Evolutionary conservation across 2,888 invertebrate species (phyloP), one percentile per base, ranked within the genome.

Genomic region (Oxytorus armatus): DNA sequence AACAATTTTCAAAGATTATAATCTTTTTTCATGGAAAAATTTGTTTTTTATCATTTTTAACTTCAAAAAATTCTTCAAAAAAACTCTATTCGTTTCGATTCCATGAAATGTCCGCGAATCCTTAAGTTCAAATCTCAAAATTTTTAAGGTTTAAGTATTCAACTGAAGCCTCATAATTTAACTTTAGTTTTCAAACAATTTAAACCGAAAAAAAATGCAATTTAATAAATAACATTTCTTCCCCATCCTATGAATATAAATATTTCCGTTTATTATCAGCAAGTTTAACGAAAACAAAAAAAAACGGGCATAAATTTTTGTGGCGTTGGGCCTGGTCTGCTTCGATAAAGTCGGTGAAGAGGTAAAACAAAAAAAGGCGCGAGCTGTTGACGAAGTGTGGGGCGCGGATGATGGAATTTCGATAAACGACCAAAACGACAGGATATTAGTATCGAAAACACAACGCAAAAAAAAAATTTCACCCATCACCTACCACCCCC

Each of bases 321-420:
- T 29, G 3, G 2, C 23, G 21, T 3, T 18, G 33, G 5, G 59
- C n/a, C 39, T 59, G 59, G 39, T 59, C 39, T n/a, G 7, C 23
- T 10, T 51, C 79, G 75, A 79, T 75, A 79, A 77, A 63, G 59
- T 70, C 68, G 14, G n/a, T 23, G 55, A 33, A 29, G 25, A 25
- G 18, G n/a, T 29, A 16, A 36, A 44, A n/a, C n/a, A n/a, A 57
- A 74, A 70, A 66, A 77, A 61, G 23, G 55, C 29, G 55, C 55
- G 42, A 44, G 55, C 11, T 16, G n/a, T 42, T 55, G 25, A 14
- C n/a, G 25, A 18, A 55, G 16, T 21, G 25, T 0, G 25, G 23
- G 42, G 16, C 14, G 25, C 0, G 25, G 23, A 33, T 8, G 14
- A 65, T 23, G 23, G 16, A 29, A 21, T 33, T 21, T 3, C 47